Percentiles rank a stretch among this genome's conserved stretches.
These are phyloP conservation scores for Druceiella hillmani DNA, from an alignment of 2,888 invertebrate genomes.

Conservation along the genomic window DNA sequence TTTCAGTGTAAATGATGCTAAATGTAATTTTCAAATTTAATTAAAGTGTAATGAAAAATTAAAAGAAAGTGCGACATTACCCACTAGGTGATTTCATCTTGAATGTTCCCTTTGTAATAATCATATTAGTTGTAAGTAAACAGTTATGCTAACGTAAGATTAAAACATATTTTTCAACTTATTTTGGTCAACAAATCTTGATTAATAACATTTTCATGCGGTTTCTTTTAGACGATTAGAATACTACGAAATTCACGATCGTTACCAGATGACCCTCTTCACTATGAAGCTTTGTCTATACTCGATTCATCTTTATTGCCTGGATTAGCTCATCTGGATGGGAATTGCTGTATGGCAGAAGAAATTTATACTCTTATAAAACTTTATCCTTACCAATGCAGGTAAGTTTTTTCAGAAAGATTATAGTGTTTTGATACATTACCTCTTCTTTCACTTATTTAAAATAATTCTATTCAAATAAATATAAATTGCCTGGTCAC, in stretches of 20 bases:
- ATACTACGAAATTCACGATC: constrained; percentile 39
- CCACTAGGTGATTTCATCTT: too few relatives aligned
- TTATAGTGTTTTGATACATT: too few relatives aligned
- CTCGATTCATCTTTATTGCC: constrained; percentile 88
- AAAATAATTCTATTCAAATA: constrained; percentile 2
- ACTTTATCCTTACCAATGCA: constrained; percentile 78
- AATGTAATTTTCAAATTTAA: too few relatives aligned
- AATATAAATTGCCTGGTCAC: constrained; percentile 3
- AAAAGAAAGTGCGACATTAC: too few relatives aligned
- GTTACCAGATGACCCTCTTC: constrained; percentile 52
- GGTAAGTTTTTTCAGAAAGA: constrained; percentile 51
- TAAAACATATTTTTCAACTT: constrained; percentile 31
- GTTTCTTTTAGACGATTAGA: constrained; percentile 38
- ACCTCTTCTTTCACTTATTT: too few relatives aligned
- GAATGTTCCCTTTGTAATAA: too few relatives aligned
- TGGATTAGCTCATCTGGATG: constrained; percentile 83
- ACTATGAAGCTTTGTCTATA: constrained; percentile 79
- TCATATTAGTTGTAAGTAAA: too few relatives aligned
- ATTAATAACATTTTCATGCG: constrained; percentile 10
- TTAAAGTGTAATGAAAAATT: too few relatives aligned
- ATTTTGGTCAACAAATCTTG: not conserved
- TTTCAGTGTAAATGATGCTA: too few relatives aligned
- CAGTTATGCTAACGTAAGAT: too few relatives aligned
- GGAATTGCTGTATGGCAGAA: constrained; percentile 94
- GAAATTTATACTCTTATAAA: constrained; percentile 91